These are phyloP conservation scores for Zapornia atra DNA, from an alignment of 2,113 vertebrate genomes.

Conservation along the genomic window DNA sequence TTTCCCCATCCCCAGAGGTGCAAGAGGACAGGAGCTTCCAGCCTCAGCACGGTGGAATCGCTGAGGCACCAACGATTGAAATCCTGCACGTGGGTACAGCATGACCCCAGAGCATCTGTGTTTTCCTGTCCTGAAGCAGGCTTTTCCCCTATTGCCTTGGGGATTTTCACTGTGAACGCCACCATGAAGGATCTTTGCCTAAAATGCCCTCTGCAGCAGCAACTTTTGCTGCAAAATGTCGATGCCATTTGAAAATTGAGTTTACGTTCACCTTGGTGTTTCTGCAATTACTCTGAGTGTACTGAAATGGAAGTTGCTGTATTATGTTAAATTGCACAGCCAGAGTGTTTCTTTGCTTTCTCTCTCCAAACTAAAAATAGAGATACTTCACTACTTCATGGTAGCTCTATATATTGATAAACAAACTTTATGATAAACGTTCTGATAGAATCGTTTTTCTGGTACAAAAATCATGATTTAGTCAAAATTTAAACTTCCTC, in stretches of 20 bases:
- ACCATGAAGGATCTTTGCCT: neutral
- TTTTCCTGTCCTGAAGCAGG: neutral
- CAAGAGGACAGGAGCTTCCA: neutral
- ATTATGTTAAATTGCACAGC: conserved; percentile 9
- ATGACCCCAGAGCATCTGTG: neutral
- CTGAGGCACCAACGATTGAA: neutral
- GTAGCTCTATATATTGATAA: neutral
- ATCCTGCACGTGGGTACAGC: neutral
- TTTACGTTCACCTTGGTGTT: neutral
- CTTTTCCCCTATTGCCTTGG: neutral
- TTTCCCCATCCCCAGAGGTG: neutral
- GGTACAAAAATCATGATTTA: neutral
- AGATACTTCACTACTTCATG: neutral
- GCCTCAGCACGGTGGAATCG: neutral
- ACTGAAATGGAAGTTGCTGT: neutral
- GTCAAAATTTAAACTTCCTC: neutral
- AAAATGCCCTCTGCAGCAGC: neutral
- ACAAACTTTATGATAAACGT: neutral
- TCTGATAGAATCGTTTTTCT: neutral
- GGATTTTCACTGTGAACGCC: neutral
- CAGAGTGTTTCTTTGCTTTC: neutral
- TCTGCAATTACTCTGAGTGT: neutral
- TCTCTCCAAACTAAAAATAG: conserved; percentile 32
- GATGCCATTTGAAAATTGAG: neutral
- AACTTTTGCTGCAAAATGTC: neutral